A percentile compares a stretch with the other conserved stretches of the same genome.
phyloP scores from a whole-genome alignment of 1,140 invertebrate species.

The Eciton burchellii region DNA sequence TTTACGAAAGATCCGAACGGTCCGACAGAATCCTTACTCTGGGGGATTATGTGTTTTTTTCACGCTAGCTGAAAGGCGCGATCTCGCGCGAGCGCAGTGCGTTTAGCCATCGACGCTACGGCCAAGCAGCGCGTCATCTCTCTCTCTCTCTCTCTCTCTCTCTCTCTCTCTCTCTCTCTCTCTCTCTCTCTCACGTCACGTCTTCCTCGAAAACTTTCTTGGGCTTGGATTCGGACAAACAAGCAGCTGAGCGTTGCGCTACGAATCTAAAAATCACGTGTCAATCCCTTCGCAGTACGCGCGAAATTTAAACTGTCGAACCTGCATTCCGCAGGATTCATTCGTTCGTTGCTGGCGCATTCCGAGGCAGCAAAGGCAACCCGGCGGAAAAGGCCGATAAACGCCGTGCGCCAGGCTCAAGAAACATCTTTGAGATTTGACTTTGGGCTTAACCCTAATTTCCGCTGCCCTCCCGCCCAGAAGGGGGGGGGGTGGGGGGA shows the following conservation, averaged over 20 bases:
- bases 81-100: slow-evolving; percentile 3
- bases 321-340: no score
- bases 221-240: no score
- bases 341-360: no score
- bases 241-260: not conserved
- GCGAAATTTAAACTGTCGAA: no score
- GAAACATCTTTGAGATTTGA: slow-evolving; percentile 15
- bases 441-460: slow-evolving; percentile 39
- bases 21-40: slow-evolving; percentile 4
- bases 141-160: not conserved
- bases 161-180: no score
- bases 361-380: no score
- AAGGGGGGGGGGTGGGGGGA: not conserved
- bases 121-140: not conserved
- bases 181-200: no score
- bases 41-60: slow-evolving; percentile 57
- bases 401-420: not conserved
- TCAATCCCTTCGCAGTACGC: no score
- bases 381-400: no score
- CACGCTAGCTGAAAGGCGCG: slow-evolving; percentile 53
- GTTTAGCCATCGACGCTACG: not conserved
- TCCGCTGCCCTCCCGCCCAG: not conserved
- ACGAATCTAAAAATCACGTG: no score
- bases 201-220: no score
- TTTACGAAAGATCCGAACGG: slow-evolving; percentile 62